Conservation (phyloP, 2,113 vertebrate genomes). For the Lipotes vexillifer region DNA sequence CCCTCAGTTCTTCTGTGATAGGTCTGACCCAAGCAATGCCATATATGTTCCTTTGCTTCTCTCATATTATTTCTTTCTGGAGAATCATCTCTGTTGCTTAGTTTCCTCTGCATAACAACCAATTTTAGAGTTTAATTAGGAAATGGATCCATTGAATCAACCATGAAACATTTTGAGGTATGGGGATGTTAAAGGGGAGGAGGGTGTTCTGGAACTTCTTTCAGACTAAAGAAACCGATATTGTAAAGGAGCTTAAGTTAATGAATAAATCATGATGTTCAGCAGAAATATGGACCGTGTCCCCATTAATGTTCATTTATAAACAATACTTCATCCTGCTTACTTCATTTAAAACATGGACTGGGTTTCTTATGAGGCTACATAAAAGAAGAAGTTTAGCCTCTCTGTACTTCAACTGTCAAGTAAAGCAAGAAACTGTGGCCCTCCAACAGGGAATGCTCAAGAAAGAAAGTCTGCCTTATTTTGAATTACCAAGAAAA, state of each 20-base stretch:
- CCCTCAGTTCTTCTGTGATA: neutral
- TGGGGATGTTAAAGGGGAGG: neutral
- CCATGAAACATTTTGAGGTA: constrained; percentile 7
- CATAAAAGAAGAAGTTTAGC: neutral
- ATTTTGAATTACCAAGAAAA: neutral
- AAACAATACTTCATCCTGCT: neutral
- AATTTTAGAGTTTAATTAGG: neutral
- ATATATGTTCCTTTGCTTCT: neutral
- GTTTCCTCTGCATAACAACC: neutral
- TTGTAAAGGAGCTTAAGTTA: neutral
- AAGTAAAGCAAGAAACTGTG: neutral
- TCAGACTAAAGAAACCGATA: neutral
- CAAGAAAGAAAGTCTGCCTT: neutral
- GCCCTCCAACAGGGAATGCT: neutral
- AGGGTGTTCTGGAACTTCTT: neutral
- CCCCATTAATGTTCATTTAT: neutral
- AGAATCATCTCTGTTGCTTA: neutral
- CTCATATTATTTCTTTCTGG: neutral
- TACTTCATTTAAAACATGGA: neutral
- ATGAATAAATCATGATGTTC: neutral
- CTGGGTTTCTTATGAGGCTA: neutral
- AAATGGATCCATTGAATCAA: neutral
- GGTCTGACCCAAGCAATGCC: neutral
- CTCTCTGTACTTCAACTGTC: neutral
- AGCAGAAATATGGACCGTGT: neutral